A percentile compares a stretch with the other conserved stretches of the same genome.
Conservation (phyloP, 2,113 vertebrate genomes). For the Pseudopipra pipra region DNA sequence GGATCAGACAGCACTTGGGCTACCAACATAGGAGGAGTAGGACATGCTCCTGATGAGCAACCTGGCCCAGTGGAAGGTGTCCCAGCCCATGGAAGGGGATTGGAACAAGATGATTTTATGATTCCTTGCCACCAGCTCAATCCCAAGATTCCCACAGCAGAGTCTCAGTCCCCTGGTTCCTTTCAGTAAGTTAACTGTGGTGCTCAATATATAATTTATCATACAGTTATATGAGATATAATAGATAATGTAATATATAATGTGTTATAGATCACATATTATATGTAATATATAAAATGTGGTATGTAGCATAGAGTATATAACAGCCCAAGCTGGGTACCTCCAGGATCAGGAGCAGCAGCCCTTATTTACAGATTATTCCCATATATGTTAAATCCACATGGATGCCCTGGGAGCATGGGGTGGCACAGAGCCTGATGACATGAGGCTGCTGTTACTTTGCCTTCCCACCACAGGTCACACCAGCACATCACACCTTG, state of each 20-base stretch:
- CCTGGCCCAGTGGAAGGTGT: background rate
- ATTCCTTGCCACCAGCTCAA: background rate
- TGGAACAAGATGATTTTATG: background rate
- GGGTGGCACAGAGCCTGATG: background rate
- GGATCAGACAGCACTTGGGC: background rate
- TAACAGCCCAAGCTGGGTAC: background rate
- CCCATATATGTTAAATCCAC: background rate
- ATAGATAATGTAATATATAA: background rate
- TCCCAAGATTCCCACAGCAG: background rate
- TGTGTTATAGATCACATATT: background rate
- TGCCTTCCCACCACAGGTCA: fast-evolving
- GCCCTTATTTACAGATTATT: background rate
- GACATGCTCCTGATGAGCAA: background rate
- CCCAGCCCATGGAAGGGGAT: background rate
- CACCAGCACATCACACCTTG: background rate
- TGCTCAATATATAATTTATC: background rate
- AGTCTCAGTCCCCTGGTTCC: background rate
- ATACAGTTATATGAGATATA: background rate
- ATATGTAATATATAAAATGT: background rate
- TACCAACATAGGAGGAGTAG: background rate
- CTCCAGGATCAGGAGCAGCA: background rate
- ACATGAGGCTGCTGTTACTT: background rate
- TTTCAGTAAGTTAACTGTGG: background rate
- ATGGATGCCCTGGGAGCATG: background rate
- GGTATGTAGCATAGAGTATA: background rate